phyloP scores from a whole-genome alignment of 2,888 invertebrate species.

The Chrysopilus asiliformis region DNA sequence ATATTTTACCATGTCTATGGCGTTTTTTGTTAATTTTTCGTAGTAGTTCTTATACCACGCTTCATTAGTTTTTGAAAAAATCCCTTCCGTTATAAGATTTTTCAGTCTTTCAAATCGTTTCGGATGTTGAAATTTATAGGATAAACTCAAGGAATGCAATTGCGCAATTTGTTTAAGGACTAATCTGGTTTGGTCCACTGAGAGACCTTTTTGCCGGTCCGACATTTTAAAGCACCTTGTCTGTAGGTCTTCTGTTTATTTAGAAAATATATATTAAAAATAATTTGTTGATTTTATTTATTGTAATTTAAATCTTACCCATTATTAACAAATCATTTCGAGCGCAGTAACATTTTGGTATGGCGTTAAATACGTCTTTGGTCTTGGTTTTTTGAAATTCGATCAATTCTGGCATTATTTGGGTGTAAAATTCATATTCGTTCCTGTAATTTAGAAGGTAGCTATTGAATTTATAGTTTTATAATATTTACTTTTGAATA shows the following conservation, averaged over 20 bases:
- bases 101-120: constrained; percentile 40
- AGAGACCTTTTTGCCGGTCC: constrained; percentile 47
- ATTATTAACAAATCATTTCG: constrained; percentile 42
- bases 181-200: constrained; percentile 44
- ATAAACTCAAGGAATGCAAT: constrained; percentile 50
- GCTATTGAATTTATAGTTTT: neutral
- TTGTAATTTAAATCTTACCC: constrained; percentile 21
- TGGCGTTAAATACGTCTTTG: constrained; percentile 39
- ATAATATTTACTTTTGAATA: neutral
- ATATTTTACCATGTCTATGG: constrained; percentile 47
- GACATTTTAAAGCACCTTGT: constrained; percentile 48
- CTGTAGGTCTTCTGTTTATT: constrained; percentile 42
- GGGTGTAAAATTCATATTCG: constrained; percentile 58
- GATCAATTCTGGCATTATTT: constrained; percentile 51
- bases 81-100: constrained; percentile 38
- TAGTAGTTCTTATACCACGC: constrained; percentile 59
- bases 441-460: constrained; percentile 37
- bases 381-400: constrained; percentile 41
- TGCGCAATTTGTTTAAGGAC: constrained; percentile 47
- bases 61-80: constrained; percentile 50
- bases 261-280: constrained; percentile 1
- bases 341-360: constrained; percentile 48
- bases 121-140: constrained; percentile 45
- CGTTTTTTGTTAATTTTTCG: constrained; percentile 47
- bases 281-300: neutral